Base-by-base conservation (phyloP, 2,113 vertebrate genomes). In the Chiloscyllium plagiosum region DNA sequence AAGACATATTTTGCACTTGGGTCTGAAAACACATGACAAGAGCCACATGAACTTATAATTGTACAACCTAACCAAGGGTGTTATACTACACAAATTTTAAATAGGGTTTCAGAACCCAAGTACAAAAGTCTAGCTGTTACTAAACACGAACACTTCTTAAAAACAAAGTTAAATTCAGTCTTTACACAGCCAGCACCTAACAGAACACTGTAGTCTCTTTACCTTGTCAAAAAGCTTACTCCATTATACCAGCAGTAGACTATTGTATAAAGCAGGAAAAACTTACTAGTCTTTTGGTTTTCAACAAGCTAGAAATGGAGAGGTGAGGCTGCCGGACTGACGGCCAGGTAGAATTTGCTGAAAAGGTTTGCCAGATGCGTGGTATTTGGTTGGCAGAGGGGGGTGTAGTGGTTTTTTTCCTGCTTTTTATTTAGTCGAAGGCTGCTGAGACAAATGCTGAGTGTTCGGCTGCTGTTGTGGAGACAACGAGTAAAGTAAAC, bases 221-320 rank as follows among this genome's bases (percentile, higher is more conserved):
- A 98, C 98, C 94, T 98, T 98, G 97, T 98, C 98, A 97, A 99
- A 98, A 99, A 98, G 98, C 98, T 99, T 98, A 99, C 98, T 99
- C 98, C 99, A 99, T 97, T 99, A 98, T 98, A 99, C 98, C 98
- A 99, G 98, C 99, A 99, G 98, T 99, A 99, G 99, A 99, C 99
- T 95, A 95, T 95, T 99, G 99, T 99, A 99, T 99, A 98, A 99
- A 99, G 99, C 99, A 99, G 99, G 99, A 99, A 99, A 98, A 99
- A 99, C 99, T 99, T 99, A 99, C 99, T 99, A 99, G 99, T 99
- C 98, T 99, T 99, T 99, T 98, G 98, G 99, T 98, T 99, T 99
- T 99, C 99, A 99, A 99, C 99, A 99, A 99, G 99, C 99, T 99
- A 99, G 99, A 99, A 99, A 99, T 99, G 99, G 98, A 98, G 99